Evolutionary conservation across 2,888 invertebrate genomes (phyloP).

Genomic region (Pollenia labialis): DNA sequence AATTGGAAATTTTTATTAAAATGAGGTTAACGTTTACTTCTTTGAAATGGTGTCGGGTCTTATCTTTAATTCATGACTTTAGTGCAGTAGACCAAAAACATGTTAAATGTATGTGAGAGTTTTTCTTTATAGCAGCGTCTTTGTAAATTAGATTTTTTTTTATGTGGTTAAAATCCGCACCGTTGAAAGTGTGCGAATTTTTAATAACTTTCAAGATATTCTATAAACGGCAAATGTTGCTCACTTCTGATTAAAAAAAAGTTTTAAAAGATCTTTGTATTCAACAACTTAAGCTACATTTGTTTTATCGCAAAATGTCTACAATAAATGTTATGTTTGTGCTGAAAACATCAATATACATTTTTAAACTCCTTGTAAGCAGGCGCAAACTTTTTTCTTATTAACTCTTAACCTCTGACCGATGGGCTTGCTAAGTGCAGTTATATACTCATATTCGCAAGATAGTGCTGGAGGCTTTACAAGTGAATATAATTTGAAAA

Average conservation of each 20-base stretch:
- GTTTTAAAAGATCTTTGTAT: no score
- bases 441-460: not conserved
- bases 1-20: slow-evolving; percentile 10
- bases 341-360: not conserved
- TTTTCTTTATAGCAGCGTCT: not conserved
- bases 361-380: not conserved
- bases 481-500: not conserved
- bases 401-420: slow-evolving; percentile 38
- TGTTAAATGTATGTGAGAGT: not conserved
- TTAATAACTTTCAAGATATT: no score
- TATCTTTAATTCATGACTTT: slow-evolving; percentile 27
- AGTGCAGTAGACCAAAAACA: not conserved
- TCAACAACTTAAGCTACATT: no score
- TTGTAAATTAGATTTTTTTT: no score
- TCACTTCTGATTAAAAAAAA: no score
- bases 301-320: no score
- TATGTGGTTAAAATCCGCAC: no score
- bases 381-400: not conserved
- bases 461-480: not conserved
- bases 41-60: not conserved
- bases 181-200: no score
- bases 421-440: not conserved
- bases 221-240: no score
- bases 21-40: not conserved
- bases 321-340: no score